Percentiles rank a stretch among this genome's conserved stretches.
phyloP scores from a whole-genome alignment of 2,797 vertebrate genomes.

The Enteromius unitaeniatus region DNA sequence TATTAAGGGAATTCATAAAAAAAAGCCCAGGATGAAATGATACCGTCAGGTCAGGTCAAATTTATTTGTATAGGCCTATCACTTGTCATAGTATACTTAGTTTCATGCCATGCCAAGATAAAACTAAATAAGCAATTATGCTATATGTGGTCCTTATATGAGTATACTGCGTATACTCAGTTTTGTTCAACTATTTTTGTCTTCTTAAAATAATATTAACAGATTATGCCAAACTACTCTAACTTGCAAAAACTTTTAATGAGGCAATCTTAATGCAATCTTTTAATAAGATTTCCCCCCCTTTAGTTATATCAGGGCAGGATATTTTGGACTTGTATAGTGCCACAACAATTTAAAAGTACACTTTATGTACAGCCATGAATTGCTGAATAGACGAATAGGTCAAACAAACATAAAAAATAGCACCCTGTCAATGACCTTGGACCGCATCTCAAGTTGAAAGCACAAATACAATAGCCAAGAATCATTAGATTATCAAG shows the following conservation, averaged over 20 bases:
- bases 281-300: neutral
- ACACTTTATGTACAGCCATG: neutral
- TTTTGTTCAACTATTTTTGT: neutral
- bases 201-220: too few species aligned
- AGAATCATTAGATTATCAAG: too few species aligned
- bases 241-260: neutral
- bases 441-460: too few species aligned
- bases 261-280: neutral
- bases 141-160: neutral
- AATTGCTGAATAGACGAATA: neutral
- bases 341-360: neutral
- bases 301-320: too few species aligned
- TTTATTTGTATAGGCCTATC: neutral
- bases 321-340: neutral
- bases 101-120: neutral
- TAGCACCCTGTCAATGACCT: neutral
- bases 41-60: neutral
- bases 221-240: neutral
- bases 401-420: neutral
- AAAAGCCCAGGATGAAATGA: neutral
- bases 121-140: neutral
- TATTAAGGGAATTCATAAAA: neutral
- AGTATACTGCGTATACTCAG: neutral
- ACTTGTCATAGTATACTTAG: neutral
- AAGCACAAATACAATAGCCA: too few species aligned